A percentile compares a stretch with the other conserved stretches of the same genome.
These are phyloP conservation scores for Protobothrops mucrosquamatus DNA, from an alignment of 2,113 vertebrate species.

Conservation along the genomic window DNA sequence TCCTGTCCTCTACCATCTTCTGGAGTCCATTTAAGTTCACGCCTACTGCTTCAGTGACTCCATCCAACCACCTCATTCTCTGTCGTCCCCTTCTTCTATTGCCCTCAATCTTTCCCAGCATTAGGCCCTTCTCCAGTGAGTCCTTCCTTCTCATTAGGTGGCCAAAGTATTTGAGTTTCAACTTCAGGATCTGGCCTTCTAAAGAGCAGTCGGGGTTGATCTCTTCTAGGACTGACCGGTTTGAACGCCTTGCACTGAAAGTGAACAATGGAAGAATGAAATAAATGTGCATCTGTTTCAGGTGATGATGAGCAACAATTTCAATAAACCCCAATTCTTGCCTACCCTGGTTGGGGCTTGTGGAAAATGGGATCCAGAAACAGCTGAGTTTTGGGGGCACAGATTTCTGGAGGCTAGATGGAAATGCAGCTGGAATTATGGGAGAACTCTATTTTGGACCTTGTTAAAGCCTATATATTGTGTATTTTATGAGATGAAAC, in stretches of 20 bases:
- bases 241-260: not conserved
- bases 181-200: too few species aligned
- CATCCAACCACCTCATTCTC: too few species aligned
- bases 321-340: not conserved
- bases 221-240: too few species aligned
- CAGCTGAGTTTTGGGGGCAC: not conserved
- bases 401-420: not conserved
- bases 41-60: too few species aligned
- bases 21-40: too few species aligned
- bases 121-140: too few species aligned
- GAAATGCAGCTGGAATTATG: not conserved
- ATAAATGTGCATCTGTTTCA: not conserved
- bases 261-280: not conserved
- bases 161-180: too few species aligned
- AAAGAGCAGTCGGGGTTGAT: too few species aligned
- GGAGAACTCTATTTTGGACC: not conserved
- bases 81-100: too few species aligned
- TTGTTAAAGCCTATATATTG: not conserved
- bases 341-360: not conserved
- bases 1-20: too few species aligned
- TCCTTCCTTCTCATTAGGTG: too few species aligned
- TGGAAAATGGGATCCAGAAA: not conserved
- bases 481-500: not conserved
- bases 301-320: not conserved
- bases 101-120: too few species aligned